Evolutionary conservation across 92 coral and sea anemone species (phyloP), one percentile per base, ranked within the genome.

Genomic region (Muricea muricata): DNA sequence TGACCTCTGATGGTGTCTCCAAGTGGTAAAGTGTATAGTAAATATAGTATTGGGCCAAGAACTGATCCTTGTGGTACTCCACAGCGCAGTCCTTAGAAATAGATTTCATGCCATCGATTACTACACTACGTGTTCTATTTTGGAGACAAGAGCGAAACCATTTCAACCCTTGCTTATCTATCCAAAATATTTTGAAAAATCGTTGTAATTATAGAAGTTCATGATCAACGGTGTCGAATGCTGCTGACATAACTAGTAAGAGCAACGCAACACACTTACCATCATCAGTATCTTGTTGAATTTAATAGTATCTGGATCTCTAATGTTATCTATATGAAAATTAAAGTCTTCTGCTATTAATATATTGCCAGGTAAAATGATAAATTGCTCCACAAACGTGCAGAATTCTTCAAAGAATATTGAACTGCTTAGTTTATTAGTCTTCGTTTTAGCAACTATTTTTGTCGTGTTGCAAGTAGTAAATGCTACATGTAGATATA

Each of bases 141-240:
- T 39, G 35, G 35, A 75, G 81, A 26, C 48, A 75, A 28, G 81
- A 75, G 24, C 28, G 42, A 75, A 75, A 75, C 81, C 81, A 75
- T 29, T 50, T 48, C 42, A 48, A 75, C 28, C 45, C 81, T 29
- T 60, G n/a, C n/a, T 26, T 65, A 37, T 75, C 35, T 75, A 75
- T 45, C 28, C 79, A 56, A 25, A 73, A 73, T 40, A 56, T 56
- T 40, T 24, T 63, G 25, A 32, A 29, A n/a, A 75, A 42, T 50
- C 66, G 54, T 26, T 39, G n/a, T 48, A 75, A n/a, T n/a, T n/a
- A 65, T 39, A 75, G 58, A 48, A 75, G 54, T 57, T 47, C 65
- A 63, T 78, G 83, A 32, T n/a, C n/a, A n/a, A n/a, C n/a, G n/a
- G n/a, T n/a, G n/a, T n/a, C n/a, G n/a, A n/a, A n/a, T n/a, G n/a